phyloP scores from a whole-genome alignment of 2,113 vertebrate species.

The Fregata magnificens region DNA sequence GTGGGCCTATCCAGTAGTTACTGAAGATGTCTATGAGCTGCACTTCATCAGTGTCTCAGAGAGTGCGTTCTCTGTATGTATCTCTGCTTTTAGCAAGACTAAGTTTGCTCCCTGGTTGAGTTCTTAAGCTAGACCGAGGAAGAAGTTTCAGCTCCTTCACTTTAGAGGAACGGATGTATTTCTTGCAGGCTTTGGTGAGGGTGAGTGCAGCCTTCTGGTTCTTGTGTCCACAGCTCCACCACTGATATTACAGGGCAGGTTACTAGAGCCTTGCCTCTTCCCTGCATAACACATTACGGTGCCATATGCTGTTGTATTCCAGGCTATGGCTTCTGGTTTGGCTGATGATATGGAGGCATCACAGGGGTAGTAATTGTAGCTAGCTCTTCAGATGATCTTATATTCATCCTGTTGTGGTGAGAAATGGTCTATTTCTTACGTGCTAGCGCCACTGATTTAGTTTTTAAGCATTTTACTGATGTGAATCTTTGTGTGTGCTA shows the following conservation, averaged over 20 bases:
- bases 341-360: not conserved
- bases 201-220: not conserved
- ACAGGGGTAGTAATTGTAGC: not conserved
- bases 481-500: not conserved
- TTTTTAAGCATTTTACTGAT: not conserved
- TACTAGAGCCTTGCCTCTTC: not conserved
- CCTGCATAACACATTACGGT: not conserved
- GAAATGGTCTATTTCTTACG: not conserved
- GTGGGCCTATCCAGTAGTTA: not conserved
- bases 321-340: not conserved
- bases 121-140: not conserved
- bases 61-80: not conserved
- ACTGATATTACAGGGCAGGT: not conserved
- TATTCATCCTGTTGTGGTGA: not conserved
- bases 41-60: not conserved
- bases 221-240: not conserved
- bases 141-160: not conserved
- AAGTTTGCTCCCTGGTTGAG: not conserved
- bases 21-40: not conserved
- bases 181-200: not conserved
- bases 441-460: not conserved
- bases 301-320: accelerated
- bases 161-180: not conserved
- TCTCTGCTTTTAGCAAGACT: not conserved
- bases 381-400: not conserved